phyloP scores from a whole-genome alignment of 2,797 vertebrate species.

The Sebastes itinus region DNA sequence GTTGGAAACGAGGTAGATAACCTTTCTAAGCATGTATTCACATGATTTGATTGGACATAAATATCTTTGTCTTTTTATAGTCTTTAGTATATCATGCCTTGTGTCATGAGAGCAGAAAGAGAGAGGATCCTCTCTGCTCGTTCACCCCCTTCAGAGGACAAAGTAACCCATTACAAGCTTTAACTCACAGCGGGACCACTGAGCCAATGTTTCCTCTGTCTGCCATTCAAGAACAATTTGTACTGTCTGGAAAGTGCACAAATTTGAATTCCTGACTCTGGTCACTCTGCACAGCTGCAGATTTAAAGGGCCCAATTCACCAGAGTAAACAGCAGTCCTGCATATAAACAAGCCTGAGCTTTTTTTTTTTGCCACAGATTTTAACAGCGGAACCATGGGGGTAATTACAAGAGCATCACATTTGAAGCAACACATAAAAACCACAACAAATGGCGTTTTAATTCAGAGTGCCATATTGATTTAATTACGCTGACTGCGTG shows the following conservation, averaged over 20 bases:
- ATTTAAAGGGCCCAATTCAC: constrained; percentile 67
- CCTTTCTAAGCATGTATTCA: constrained; percentile 4
- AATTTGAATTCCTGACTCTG: constrained; percentile 74
- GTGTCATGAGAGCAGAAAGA: constrained; percentile 9
- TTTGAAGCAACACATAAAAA: constrained; percentile 53
- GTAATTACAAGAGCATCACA: constrained; percentile 44
- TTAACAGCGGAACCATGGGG: constrained; percentile 44
- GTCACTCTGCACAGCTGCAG: constrained; percentile 73
- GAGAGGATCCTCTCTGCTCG: constrained; percentile 18
- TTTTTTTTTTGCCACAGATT: constrained; percentile 22
- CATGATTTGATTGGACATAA: constrained; percentile 7
- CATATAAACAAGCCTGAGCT: constrained; percentile 60
- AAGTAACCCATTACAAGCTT: constrained; percentile 38
- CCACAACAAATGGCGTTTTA: constrained; percentile 40
- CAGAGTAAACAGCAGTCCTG: constrained; percentile 65
- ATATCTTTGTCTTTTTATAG: constrained; percentile 11
- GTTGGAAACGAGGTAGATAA: constrained; percentile 30
- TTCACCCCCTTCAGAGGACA: constrained; percentile 45
- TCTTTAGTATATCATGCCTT: background rate
- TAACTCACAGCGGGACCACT: constrained; percentile 38
- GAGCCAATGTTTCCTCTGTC: constrained; percentile 63
- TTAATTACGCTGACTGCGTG: constrained; percentile 34
- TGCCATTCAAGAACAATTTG: constrained; percentile 73
- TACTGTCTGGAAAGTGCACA: constrained; percentile 66
- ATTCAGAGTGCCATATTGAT: constrained; percentile 39